Evolutionary conservation across 2,113 vertebrate species (phyloP).

Genomic region (Daubentonia madagascariensis): DNA sequence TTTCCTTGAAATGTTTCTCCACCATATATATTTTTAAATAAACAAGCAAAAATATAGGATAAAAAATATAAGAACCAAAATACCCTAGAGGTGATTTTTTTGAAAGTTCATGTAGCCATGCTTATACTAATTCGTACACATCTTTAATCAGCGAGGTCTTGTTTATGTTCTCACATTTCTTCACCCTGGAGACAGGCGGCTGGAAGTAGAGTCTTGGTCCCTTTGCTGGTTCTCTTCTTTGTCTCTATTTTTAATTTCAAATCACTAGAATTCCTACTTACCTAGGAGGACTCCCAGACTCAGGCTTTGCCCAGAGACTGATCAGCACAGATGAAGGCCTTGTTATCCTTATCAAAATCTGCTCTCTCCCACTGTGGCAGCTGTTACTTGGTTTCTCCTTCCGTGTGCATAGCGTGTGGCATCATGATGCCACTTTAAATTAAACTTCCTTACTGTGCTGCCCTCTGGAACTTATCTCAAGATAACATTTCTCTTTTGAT

Average conservation of each 20-base stretch:
- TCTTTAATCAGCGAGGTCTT: not conserved
- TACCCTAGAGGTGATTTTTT: not conserved
- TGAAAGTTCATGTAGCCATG: not conserved
- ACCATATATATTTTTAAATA: not conserved
- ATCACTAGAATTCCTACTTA: not conserved
- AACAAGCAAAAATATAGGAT: not conserved
- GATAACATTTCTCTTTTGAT: not conserved
- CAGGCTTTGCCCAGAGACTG: not conserved
- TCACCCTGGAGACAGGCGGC: not conserved
- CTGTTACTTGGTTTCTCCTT: not conserved
- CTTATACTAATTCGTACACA: not conserved
- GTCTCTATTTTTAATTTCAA: not conserved
- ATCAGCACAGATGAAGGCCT: not conserved
- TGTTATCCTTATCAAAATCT: not conserved
- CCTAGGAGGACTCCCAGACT: not conserved
- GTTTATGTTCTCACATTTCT: not conserved
- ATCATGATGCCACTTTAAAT: not conserved
- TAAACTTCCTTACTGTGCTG: not conserved
- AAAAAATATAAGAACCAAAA: not conserved
- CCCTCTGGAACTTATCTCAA: not conserved
- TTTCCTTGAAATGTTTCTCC: not conserved
- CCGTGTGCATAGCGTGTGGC: rapidly evolving
- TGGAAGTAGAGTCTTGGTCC: not conserved
- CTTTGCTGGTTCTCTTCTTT: not conserved
- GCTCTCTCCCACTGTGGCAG: not conserved